These are phyloP conservation scores for Phorcus lineatus DNA, from an alignment of 2,888 invertebrate genomes.

Conservation along the genomic window DNA sequence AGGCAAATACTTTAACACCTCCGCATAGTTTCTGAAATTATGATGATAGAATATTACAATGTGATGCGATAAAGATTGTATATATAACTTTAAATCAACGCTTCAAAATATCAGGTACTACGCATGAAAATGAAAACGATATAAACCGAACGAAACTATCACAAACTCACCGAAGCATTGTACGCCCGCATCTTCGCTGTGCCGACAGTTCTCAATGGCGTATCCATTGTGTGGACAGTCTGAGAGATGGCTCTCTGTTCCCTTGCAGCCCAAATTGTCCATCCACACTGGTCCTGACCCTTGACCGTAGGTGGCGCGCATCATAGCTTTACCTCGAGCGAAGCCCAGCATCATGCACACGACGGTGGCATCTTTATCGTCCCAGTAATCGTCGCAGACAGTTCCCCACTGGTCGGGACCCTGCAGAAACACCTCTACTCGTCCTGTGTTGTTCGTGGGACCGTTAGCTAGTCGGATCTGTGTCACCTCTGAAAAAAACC, in stretches of 20 bases:
- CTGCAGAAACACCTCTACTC: constrained; percentile 80
- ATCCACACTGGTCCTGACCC: constrained; percentile 52
- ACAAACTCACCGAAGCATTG: constrained; percentile 39
- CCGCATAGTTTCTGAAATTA: too few relatives aligned
- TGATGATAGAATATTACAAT: too few relatives aligned
- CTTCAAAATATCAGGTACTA: too few relatives aligned
- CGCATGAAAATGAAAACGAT: too few relatives aligned
- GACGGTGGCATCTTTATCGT: constrained; percentile 61
- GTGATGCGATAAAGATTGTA: too few relatives aligned
- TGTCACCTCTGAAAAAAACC: constrained; percentile 66
- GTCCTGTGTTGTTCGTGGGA: constrained; percentile 78
- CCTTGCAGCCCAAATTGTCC: constrained; percentile 46
- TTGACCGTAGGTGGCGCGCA: constrained; percentile 37
- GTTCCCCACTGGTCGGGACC: constrained; percentile 66
- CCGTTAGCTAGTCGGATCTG: constrained; percentile 81
- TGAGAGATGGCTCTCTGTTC: constrained; percentile 37
- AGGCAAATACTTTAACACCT: too few relatives aligned
- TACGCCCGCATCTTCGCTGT: constrained; percentile 50
- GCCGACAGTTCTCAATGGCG: constrained; percentile 45
- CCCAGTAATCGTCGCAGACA: constrained; percentile 68
- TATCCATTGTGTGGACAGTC: constrained; percentile 41
- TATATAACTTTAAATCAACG: too few relatives aligned
- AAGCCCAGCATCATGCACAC: constrained; percentile 62
- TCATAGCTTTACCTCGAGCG: constrained; percentile 52
- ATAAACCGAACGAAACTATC: background rate